phyloP scores from a whole-genome alignment of 1,140 invertebrate species.

The Hyles vespertilio region DNA sequence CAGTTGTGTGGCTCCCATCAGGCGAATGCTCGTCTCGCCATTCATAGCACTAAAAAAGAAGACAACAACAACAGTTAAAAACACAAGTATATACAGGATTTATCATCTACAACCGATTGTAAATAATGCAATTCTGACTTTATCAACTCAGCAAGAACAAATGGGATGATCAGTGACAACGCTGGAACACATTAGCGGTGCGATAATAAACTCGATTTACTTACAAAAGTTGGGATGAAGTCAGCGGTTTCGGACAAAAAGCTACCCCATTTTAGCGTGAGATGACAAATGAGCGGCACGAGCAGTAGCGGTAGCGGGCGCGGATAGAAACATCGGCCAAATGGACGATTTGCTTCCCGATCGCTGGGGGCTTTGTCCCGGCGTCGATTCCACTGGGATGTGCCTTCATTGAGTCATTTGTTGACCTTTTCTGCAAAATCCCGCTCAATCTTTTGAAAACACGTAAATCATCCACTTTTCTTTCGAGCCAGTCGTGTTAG shows the following conservation, averaged over 20 bases:
- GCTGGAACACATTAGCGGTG: conserved; percentile 30
- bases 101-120: neutral
- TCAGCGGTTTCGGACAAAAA: conserved; percentile 64
- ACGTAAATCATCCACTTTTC: too few relatives aligned
- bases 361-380: conserved; percentile 35
- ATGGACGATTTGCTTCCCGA: conserved; percentile 60
- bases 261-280: conserved; percentile 54
- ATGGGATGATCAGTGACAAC: conserved; percentile 3
- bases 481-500: too few relatives aligned
- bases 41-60: too few relatives aligned
- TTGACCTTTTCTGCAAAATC: neutral
- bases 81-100: neutral
- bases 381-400: conserved; percentile 24
- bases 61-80: too few relatives aligned
- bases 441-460: too few relatives aligned
- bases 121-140: too few relatives aligned
- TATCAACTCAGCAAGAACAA: neutral
- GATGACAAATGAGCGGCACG: conserved; percentile 61
- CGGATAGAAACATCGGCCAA: conserved; percentile 38
- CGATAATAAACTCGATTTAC: conserved; percentile 51
- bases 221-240: conserved; percentile 55
- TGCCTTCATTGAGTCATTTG: conserved; percentile 16
- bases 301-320: conserved; percentile 1
- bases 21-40: too few relatives aligned
- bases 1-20: too few relatives aligned